Percentiles rank a stretch among this genome's conserved stretches.
phyloP scores from a whole-genome alignment of 2,888 invertebrate species.

The Hydrotaea cyrtoneurina region DNA sequence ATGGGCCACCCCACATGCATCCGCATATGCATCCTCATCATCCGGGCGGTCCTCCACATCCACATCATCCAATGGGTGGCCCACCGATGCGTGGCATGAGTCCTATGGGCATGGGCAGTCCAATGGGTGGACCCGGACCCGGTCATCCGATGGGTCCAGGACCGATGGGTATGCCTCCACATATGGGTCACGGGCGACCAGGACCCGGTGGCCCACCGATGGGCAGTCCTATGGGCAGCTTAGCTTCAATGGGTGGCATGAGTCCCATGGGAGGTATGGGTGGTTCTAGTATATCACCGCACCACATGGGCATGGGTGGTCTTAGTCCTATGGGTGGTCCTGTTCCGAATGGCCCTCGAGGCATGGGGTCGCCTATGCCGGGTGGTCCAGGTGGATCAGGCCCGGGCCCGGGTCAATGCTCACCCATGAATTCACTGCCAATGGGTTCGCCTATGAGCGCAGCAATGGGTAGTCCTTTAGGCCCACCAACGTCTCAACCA shows the following conservation, averaged over 20 bases:
- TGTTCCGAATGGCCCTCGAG: constrained; percentile 81
- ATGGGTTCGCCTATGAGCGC: constrained; percentile 88
- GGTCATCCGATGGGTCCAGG: constrained; percentile 75
- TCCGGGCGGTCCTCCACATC: constrained; percentile 86
- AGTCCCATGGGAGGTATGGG: constrained; percentile 82
- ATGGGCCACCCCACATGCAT: constrained; percentile 74
- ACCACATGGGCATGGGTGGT: constrained; percentile 81
- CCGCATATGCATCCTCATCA: constrained; percentile 81
- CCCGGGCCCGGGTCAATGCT: constrained; percentile 82
- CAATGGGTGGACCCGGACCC: constrained; percentile 71
- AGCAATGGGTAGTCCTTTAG: constrained; percentile 87
- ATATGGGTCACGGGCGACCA: constrained; percentile 78
- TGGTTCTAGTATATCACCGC: constrained; percentile 81
- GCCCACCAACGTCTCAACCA: constrained; percentile 72
- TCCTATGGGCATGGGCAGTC: constrained; percentile 75
- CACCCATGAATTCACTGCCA: constrained; percentile 87
- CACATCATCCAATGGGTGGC: constrained; percentile 83
- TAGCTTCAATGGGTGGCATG: constrained; percentile 82
- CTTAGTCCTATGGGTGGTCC: constrained; percentile 83
- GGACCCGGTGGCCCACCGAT: constrained; percentile 77
- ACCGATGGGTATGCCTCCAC: constrained; percentile 76
- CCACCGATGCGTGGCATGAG: constrained; percentile 81
- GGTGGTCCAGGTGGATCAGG: constrained; percentile 81
- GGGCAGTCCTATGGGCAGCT: constrained; percentile 83
- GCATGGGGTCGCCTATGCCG: constrained; percentile 87